phyloP scores from a whole-genome alignment of 2,113 vertebrate genomes.

The Paramisgurnus dabryanus region DNA sequence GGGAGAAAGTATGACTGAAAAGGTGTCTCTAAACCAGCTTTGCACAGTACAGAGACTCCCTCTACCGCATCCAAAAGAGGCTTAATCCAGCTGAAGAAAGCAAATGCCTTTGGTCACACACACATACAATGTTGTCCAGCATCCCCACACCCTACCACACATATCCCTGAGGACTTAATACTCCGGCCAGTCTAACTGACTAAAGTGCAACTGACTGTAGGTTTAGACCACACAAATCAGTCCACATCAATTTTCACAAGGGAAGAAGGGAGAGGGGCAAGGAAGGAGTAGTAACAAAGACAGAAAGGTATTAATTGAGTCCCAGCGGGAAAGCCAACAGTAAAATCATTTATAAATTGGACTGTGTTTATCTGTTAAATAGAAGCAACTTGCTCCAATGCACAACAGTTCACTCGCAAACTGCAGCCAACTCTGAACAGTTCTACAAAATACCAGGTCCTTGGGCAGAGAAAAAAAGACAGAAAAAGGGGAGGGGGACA shows the following conservation, averaged over 20 bases:
- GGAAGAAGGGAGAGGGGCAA: not conserved
- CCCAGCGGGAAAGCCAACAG: not conserved
- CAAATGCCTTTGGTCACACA: constrained; percentile 30
- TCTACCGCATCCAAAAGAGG: constrained; percentile 25
- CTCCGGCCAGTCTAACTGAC: constrained; percentile 43
- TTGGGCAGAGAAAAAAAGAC: not conserved
- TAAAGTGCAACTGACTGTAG: constrained; percentile 35
- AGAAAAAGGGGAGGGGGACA: not conserved
- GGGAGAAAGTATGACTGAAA: constrained; percentile 13
- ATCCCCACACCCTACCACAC: not conserved
- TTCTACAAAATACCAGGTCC: not conserved
- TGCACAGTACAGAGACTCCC: constrained; percentile 32
- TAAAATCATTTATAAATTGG: constrained; percentile 25
- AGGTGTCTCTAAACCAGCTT: constrained; percentile 21
- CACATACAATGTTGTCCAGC: constrained; percentile 20
- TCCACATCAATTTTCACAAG: constrained; percentile 51
- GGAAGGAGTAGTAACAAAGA: not conserved
- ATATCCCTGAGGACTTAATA: not conserved
- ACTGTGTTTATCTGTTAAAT: constrained; percentile 41
- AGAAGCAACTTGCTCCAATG: constrained; percentile 45
- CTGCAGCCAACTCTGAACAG: constrained; percentile 21
- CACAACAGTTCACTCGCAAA: constrained; percentile 57
- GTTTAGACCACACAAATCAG: constrained; percentile 38
- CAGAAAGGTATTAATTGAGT: not conserved
- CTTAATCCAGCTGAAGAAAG: constrained; percentile 33